Conservation (phyloP, 2,888 invertebrate species). For the Nowickia ferox region DNA sequence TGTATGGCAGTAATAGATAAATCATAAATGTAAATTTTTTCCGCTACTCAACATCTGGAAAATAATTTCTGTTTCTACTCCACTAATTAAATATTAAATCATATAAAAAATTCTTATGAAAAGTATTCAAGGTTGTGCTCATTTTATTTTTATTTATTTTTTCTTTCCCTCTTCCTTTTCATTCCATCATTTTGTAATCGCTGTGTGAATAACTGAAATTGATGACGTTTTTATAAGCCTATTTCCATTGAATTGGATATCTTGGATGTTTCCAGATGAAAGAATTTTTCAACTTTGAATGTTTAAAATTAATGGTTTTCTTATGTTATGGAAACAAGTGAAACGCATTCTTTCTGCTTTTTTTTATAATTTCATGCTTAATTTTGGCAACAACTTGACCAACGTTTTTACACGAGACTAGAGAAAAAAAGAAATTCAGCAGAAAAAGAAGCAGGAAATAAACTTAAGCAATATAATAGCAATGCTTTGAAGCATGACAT, state of each 20-base stretch:
- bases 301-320: constrained; percentile 65
- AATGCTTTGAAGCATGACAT: constrained; percentile 46
- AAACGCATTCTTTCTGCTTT: constrained; percentile 40
- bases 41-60: constrained; percentile 9
- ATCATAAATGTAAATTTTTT: not conserved
- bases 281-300: constrained; percentile 76
- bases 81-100: constrained; percentile 22
- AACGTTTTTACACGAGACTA: not conserved
- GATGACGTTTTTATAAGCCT: constrained; percentile 56
- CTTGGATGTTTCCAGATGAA: constrained; percentile 80
- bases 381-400: constrained; percentile 66
- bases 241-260: constrained; percentile 74
- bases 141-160: constrained; percentile 15
- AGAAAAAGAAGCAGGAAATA: not conserved
- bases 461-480: constrained; percentile 17
- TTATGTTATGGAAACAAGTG: constrained; percentile 48
- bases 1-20: not conserved
- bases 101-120: not conserved
- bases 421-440: not conserved
- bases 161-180: constrained; percentile 52
- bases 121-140: constrained; percentile 38
- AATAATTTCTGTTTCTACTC: constrained; percentile 9
- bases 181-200: constrained; percentile 69
- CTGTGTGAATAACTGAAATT: constrained; percentile 55
- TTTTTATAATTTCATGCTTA: constrained; percentile 51